phyloP scores from a whole-genome alignment of 1,140 invertebrate species.

The Brachionus plicatilis region DNA sequence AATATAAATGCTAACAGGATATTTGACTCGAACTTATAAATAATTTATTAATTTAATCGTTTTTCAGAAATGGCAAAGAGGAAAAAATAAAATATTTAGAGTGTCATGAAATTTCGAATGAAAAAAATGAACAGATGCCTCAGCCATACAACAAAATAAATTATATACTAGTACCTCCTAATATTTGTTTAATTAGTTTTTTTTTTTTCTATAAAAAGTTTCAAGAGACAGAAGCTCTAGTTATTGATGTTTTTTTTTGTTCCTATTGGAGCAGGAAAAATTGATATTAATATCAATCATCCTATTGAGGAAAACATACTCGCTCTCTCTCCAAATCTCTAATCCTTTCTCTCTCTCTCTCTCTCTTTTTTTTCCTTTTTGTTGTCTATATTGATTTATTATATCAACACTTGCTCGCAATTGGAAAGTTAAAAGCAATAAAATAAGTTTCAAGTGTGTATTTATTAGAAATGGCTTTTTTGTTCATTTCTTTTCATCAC shows the following conservation, averaged over 20 bases:
- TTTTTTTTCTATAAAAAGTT: not conserved
- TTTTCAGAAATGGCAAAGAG: not conserved
- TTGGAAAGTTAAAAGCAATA: conserved; percentile 4
- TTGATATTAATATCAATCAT: conserved; percentile 22
- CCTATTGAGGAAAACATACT: conserved; percentile 14
- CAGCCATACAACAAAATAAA: conserved; percentile 2
- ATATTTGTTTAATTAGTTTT: conserved; percentile 35
- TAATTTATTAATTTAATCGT: conserved; percentile 34
- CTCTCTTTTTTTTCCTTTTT: not conserved
- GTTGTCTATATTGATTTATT: conserved; percentile 12
- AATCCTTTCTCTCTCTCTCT: not conserved
- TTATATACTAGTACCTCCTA: conserved; percentile 18
- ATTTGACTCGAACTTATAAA: conserved; percentile 35
- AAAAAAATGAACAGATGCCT: not conserved
- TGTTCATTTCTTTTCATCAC: not conserved
- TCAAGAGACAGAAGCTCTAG: conserved; percentile 32
- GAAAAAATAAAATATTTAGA: conserved; percentile 22
- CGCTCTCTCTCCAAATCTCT: not conserved
- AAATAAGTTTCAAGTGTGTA: not conserved
- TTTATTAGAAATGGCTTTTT: conserved; percentile 13
- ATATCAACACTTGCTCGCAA: conserved; percentile 8
- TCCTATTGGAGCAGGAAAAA: not conserved
- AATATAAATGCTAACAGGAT: not conserved
- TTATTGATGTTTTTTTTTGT: not conserved
- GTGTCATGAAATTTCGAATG: not conserved